Evolutionary conservation across 2,888 invertebrate species (phyloP), one percentile per base, ranked within the genome.

Genomic region (Acanthosoma haemorrhoidale): DNA sequence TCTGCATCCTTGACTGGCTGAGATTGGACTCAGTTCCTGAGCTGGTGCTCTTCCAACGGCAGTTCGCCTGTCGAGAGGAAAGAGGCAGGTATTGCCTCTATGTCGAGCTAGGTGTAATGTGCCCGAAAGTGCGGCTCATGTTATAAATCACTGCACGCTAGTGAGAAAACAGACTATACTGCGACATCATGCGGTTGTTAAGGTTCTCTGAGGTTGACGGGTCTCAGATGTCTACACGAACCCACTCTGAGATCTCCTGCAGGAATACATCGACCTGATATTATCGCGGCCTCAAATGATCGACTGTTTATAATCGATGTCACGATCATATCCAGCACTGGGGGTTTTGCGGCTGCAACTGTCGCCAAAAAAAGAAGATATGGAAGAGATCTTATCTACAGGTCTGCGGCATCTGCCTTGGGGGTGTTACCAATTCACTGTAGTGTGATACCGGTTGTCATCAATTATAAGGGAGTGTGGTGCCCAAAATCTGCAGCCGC

Each of bases 181-280:
- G 18, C 4, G 57, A 13, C 57, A 57, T 13, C 18, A 57, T 21
- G 57, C 57, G 4, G 5, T 57, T 9, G 2, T 57, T 4, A n/a
- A n/a, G n/a, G n/a, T n/a, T 77, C 2, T 13, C 21, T 57, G 57
- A 6, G 6, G 6, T 16, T 18, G 57, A 9, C 5, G 13, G 57
- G 18, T 6, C 16, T 8, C 16, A 15, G 16, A 21, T 9, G 9
- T 9, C 75, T 79, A 38, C 79, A 80, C 66, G 68, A 68, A 21
- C 79, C 79, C 72, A 72, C 72, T 41, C 59, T 78, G 39, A 80
- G 79, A 1, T 79, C 80, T 72, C 78, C 78, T 73, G 79, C 77
- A 3, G 72, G 78, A 2, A 74, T 80, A 0, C 25, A 74, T 41
- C 74, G 79, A 8, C 79, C 80, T 41, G 73, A 71, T 25, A 38